Percentiles rank a stretch among this genome's conserved stretches.
phyloP scores from a whole-genome alignment of 2,888 invertebrate genomes.

The Plagodis pulveraria region DNA sequence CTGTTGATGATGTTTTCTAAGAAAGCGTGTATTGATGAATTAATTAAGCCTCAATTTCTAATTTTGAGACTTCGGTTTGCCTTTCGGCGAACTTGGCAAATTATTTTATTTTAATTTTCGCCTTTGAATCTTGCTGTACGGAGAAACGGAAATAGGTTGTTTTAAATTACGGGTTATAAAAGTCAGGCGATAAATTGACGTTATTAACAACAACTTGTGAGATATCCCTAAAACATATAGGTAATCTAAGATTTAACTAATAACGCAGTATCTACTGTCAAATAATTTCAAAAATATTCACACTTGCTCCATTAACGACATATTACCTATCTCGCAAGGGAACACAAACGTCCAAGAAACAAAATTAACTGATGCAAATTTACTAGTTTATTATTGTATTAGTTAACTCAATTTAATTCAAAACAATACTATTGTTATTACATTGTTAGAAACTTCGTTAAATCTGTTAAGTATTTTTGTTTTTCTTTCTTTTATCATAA shows the following conservation, averaged over 20 bases:
- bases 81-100: slow-evolving; percentile 10
- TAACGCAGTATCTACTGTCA: too few relatives aligned
- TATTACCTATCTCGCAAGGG: too few relatives aligned
- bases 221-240: not conserved
- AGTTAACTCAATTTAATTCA: slow-evolving; percentile 12
- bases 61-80: slow-evolving; percentile 4
- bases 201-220: not conserved
- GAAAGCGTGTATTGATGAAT: slow-evolving; percentile 70
- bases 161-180: not conserved
- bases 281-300: too few relatives aligned
- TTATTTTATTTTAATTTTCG: slow-evolving; percentile 34
- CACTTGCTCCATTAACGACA: too few relatives aligned
- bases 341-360: too few relatives aligned
- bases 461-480: slow-evolving; percentile 50
- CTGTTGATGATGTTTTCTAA: slow-evolving; percentile 54
- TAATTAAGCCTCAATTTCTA: slow-evolving; percentile 56
- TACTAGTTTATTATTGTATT: too few relatives aligned
- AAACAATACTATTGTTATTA: slow-evolving; percentile 37
- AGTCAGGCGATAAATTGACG: not conserved
- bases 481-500: slow-evolving; percentile 50
- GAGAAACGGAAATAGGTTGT: not conserved
- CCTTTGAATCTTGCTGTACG: slow-evolving; percentile 13
- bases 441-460: slow-evolving; percentile 57
- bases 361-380: too few relatives aligned
- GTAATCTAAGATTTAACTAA: too few relatives aligned